Conservation (phyloP, 64 coral and sea anemone genomes). For the Dendronephthya gigantea region DNA sequence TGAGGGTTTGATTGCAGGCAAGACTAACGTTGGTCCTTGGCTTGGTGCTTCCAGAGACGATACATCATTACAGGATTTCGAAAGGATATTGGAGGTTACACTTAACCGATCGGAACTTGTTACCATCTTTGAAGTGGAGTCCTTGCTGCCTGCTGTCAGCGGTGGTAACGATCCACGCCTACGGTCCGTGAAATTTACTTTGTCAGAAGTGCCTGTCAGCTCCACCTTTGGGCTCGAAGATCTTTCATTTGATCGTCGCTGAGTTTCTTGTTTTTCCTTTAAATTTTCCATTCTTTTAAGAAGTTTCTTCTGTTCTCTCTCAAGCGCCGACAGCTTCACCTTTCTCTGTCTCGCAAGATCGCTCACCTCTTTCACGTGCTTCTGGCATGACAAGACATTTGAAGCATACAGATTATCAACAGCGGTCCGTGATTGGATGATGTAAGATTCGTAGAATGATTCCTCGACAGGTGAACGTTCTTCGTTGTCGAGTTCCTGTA, state of each 20-base stretch:
- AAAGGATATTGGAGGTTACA: too few species aligned
- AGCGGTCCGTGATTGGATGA: constrained; percentile 71
- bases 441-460: constrained; percentile 88
- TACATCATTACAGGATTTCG: too few species aligned
- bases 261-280: neutral
- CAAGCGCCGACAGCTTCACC: constrained; percentile 17
- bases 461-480: constrained; percentile 66
- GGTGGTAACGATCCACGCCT: too few species aligned
- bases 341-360: constrained; percentile 56
- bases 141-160: too few species aligned
- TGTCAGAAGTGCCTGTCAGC: neutral
- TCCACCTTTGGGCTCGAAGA: neutral
- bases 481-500: constrained; percentile 45
- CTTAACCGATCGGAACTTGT: too few species aligned
- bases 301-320: neutral
- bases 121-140: too few species aligned
- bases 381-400: constrained; percentile 76
- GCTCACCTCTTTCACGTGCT: constrained; percentile 66
- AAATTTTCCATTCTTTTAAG: neutral
- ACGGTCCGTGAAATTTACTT: neutral
- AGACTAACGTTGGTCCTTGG: too few species aligned
- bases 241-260: neutral
- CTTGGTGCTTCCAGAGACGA: too few species aligned
- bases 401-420: constrained; percentile 84
- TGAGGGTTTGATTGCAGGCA: too few species aligned